A percentile compares a stretch with the other conserved stretches of the same genome.
These are phyloP conservation scores for Sterna hirundo DNA, from an alignment of 2,113 vertebrate genomes.

Conservation along the genomic window DNA sequence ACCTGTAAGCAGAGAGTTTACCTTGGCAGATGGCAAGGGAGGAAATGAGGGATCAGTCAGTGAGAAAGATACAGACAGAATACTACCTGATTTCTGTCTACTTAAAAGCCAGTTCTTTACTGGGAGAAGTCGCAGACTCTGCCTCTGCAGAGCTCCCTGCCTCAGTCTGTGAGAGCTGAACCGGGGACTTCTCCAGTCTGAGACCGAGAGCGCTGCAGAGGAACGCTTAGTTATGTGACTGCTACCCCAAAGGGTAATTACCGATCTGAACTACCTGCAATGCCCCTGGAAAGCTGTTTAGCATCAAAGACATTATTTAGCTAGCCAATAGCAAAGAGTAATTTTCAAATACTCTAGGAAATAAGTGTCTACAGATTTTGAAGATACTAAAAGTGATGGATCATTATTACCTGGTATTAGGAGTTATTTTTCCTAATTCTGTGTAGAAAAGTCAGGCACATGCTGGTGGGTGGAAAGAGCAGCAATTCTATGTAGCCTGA, in stretches of 20 bases:
- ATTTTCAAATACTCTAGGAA: background rate
- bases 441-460: background rate
- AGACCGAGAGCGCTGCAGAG: background rate
- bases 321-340: background rate
- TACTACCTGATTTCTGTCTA: background rate
- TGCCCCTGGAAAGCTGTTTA: background rate
- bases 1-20: background rate
- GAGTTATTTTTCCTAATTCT: background rate
- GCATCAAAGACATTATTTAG: background rate
- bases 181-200: background rate
- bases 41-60: background rate
- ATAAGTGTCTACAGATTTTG: background rate
- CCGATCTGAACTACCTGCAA: background rate
- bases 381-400: background rate
- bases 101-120: background rate
- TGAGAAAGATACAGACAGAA: background rate
- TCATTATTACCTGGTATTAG: background rate
- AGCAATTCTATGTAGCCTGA: background rate
- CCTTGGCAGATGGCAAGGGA: background rate
- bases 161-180: background rate
- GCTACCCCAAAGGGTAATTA: background rate
- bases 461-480: background rate
- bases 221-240: background rate
- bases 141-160: background rate
- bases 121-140: background rate